Conservation (phyloP, 2,888 invertebrate species). For the Tachina fera region DNA sequence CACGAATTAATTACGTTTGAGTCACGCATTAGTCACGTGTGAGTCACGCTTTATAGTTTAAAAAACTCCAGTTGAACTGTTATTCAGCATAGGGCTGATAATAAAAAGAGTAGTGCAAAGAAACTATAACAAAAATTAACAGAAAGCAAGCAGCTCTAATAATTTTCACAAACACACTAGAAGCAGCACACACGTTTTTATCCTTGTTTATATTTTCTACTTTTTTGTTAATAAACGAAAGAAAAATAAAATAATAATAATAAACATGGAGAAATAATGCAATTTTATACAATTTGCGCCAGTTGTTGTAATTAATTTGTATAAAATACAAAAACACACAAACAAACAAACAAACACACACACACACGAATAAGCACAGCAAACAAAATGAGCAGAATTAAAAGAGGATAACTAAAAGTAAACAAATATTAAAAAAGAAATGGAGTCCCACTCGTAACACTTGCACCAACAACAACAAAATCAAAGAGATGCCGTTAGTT, state of each 20-base stretch:
- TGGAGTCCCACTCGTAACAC: neutral
- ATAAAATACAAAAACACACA: slow-evolving; percentile 5
- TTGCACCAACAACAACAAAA: neutral
- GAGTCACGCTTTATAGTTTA: no score
- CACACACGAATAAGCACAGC: neutral
- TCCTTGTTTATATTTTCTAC: slow-evolving; percentile 11
- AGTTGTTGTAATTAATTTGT: slow-evolving; percentile 69
- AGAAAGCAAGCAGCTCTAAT: slow-evolving; percentile 38
- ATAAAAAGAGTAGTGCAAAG: slow-evolving; percentile 21
- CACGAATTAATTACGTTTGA: no score
- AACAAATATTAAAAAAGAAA: neutral
- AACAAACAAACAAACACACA: neutral
- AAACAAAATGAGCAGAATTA: slow-evolving; percentile 23
- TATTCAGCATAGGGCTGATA: neutral
- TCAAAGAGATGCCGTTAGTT: neutral
- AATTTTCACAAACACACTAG: slow-evolving; percentile 41
- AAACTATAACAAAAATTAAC: slow-evolving; percentile 2
- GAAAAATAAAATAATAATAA: slow-evolving; percentile 12
- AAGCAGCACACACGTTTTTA: slow-evolving; percentile 26
- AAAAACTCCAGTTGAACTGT: no score
- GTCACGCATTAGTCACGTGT: no score
- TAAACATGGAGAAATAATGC: slow-evolving; percentile 45
- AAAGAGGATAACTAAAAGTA: slow-evolving; percentile 12
- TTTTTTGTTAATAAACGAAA: neutral
- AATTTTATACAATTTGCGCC: slow-evolving; percentile 49